These are phyloP conservation scores for Eremobia ochroleuca DNA, from an alignment of 2,888 invertebrate species.

Conservation along the genomic window DNA sequence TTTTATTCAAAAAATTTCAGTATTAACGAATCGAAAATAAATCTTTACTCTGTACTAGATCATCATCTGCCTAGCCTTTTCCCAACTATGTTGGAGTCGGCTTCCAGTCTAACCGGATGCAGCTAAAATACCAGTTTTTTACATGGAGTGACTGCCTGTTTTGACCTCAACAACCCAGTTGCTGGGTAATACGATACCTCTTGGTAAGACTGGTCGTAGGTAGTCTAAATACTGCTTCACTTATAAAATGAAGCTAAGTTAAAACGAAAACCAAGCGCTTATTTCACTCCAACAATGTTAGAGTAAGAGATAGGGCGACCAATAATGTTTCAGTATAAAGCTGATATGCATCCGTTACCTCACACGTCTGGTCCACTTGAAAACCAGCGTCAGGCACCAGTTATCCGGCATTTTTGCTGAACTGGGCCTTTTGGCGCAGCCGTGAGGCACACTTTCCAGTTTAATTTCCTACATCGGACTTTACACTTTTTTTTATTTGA, in stretches of 20 bases:
- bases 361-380: too few species aligned
- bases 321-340: too few species aligned
- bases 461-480: too few species aligned
- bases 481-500: too few species aligned
- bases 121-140: neutral
- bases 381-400: too few species aligned
- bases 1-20: conserved; percentile 7
- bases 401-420: too few species aligned
- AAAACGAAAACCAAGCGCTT: neutral
- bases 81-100: neutral
- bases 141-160: neutral
- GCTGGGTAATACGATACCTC: neutral
- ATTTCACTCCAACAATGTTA: neutral
- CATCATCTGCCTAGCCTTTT: neutral
- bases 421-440: too few species aligned
- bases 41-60: neutral
- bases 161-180: neutral
- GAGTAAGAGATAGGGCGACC: neutral
- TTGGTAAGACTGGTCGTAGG: neutral
- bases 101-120: too few species aligned
- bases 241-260: neutral
- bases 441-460: too few species aligned
- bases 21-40: conserved; percentile 1
- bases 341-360: too few species aligned
- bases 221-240: neutral